These are phyloP conservation scores for Leucophenga montana DNA, from an alignment of 2,888 invertebrate genomes.

Conservation along the genomic window DNA sequence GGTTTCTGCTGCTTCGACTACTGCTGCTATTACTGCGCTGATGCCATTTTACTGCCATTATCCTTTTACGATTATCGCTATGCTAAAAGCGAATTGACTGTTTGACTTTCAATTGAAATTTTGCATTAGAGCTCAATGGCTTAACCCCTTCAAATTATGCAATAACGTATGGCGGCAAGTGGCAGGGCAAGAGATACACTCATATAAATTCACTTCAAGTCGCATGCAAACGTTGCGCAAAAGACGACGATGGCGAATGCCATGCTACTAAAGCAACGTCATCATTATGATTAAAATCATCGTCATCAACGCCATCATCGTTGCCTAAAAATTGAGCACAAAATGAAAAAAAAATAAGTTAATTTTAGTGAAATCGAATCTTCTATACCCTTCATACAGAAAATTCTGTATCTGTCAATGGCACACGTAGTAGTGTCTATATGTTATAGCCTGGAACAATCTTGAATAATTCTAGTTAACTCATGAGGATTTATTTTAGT, in stretches of 20 bases:
- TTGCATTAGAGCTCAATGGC: slow-evolving; percentile 46
- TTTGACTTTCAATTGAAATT: slow-evolving; percentile 68
- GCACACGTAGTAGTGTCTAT: no score
- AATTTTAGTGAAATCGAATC: no score
- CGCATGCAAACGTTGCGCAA: neutral
- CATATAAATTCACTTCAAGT: neutral
- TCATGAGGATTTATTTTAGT: no score
- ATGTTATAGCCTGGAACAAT: no score
- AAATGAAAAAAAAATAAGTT: neutral
- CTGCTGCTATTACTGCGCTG: slow-evolving; percentile 42
- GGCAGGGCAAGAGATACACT: neutral
- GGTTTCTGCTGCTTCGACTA: neutral
- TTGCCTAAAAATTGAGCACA: neutral
- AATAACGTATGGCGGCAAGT: slow-evolving; percentile 6
- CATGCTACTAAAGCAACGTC: neutral
- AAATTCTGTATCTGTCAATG: no score
- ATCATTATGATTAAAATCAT: neutral
- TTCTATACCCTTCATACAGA: no score
- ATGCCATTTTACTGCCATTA: slow-evolving; percentile 66
- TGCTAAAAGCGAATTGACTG: slow-evolving; percentile 64
- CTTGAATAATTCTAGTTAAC: no score
- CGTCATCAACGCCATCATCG: slow-evolving; percentile 10
- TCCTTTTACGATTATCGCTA: slow-evolving; percentile 67
- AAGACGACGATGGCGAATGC: neutral
- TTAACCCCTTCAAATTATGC: slow-evolving; percentile 27